Base-by-base conservation (phyloP, 2,113 vertebrate genomes). In the Pseudopodoces humilis region DNA sequence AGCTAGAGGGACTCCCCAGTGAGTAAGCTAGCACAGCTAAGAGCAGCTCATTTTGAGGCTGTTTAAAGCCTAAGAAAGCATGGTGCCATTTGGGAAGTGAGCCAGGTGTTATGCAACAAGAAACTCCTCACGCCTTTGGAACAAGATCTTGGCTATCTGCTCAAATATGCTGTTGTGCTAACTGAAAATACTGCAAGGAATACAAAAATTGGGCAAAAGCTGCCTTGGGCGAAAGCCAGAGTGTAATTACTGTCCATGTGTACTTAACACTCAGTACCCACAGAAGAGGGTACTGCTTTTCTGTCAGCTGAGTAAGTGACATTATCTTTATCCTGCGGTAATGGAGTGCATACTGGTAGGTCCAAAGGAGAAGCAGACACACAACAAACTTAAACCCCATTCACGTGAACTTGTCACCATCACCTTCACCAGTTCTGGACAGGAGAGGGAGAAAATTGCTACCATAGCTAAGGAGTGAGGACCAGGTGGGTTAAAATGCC, bases 11-110 rank as follows among this genome's bases (percentile, higher is more conserved):
- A 92, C 88, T 92, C 44, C 52, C 76, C 64, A 68, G 31, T 56
- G 88, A 83, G 56, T 84, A 92, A 84, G 64, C 60, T 43, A 86
- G 49, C 21, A 86, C 41, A 93, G 60, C 60, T 75, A 81, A 78
- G 80, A 83, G 47, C 2, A 5, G 82, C 71, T 95, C 56, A 30
- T 93, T 94, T 41, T 93, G 72, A 92, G 37, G 28, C 64, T 88
- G 85, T 92, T 96, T 94, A 95, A 96, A 93, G 76, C 78, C 85
- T 60, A 81, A 44, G 88, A 92, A 90, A 96, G 71, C 82, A 92
- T 31, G 31, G 82, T 91, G 59, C 91, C 72, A 53, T 80, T 86
- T 88, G 80, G 93, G 88, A 93, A 94, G 53, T 16, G 53, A 90
- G 76, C 79, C 94, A 95, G 76, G 37, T 72, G 62, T 95, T 96